phyloP scores from a whole-genome alignment of 2,797 vertebrate species.

The Hafferia zeledoni region DNA sequence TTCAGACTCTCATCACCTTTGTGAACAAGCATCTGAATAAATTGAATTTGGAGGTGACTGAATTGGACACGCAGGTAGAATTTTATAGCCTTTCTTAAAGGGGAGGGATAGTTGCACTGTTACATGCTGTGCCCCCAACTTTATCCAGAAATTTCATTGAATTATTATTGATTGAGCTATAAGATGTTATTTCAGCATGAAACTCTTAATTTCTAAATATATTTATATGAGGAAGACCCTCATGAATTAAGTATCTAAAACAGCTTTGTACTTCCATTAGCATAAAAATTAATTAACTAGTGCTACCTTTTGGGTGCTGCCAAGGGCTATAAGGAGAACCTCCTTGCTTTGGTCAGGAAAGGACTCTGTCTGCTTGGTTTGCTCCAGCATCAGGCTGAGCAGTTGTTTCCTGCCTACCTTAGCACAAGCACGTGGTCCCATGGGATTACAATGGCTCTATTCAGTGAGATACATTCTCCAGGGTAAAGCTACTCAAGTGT shows the following conservation, averaged over 20 bases:
- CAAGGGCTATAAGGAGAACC: neutral
- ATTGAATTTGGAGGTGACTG: slow-evolving; percentile 94
- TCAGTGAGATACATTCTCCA: neutral
- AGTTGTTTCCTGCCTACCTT: slow-evolving; percentile 30
- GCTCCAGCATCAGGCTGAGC: neutral
- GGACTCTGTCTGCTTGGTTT: neutral
- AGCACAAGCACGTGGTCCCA: neutral
- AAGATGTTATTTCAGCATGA: neutral
- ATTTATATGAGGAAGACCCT: neutral
- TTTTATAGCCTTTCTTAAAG: neutral
- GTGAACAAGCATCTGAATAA: slow-evolving; percentile 99
- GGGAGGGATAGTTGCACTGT: neutral
- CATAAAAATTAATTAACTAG: neutral
- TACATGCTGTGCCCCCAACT: neutral
- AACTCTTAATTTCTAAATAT: neutral
- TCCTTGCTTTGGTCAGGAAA: neutral
- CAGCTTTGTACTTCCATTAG: neutral
- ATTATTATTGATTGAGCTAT: neutral
- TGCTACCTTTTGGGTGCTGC: neutral
- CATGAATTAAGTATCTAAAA: neutral
- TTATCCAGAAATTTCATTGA: neutral
- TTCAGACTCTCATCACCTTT: slow-evolving; percentile 95
- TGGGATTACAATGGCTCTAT: neutral
- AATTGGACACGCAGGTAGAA: slow-evolving; percentile 94
- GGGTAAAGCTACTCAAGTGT: neutral